A percentile compares a stretch with the other conserved stretches of the same genome.
These are phyloP conservation scores for Rhabdomys dilectus DNA, from an alignment of 2,113 vertebrate species.

Conservation along the genomic window DNA sequence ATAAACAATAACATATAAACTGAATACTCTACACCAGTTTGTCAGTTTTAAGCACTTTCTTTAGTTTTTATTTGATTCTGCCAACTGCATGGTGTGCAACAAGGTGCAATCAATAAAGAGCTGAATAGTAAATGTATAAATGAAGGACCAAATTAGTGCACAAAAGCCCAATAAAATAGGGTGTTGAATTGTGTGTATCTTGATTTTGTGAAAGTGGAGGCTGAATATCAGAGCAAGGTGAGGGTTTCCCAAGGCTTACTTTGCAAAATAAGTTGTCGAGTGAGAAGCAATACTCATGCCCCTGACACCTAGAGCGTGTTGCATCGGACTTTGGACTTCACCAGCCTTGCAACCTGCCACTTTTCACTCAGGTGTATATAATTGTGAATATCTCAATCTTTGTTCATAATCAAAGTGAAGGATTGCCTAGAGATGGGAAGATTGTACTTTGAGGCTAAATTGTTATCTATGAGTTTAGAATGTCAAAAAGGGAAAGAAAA, in stretches of 20 bases:
- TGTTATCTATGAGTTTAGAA: background rate
- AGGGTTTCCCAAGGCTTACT: background rate
- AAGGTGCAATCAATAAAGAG: background rate
- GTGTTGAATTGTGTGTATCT: background rate
- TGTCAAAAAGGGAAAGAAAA: constrained; percentile 22
- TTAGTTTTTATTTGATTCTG: background rate
- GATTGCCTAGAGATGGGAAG: background rate
- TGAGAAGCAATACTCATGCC: background rate
- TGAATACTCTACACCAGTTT: rapidly evolving
- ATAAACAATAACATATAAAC: background rate
- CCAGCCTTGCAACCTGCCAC: background rate
- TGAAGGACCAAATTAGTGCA: background rate
- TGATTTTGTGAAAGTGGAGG: constrained; percentile 37
- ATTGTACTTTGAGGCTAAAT: background rate
- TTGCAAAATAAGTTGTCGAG: background rate
- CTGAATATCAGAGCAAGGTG: background rate
- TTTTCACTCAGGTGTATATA: background rate
- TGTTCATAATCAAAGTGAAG: background rate
- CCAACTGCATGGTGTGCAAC: background rate
- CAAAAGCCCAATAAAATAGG: background rate
- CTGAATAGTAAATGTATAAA: background rate
- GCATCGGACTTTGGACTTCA: background rate
- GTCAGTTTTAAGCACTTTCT: background rate
- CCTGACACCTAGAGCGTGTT: background rate
- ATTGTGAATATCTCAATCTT: background rate